phyloP scores from a whole-genome alignment of 2,888 invertebrate species.

The Lepidochrysops patricia region DNA sequence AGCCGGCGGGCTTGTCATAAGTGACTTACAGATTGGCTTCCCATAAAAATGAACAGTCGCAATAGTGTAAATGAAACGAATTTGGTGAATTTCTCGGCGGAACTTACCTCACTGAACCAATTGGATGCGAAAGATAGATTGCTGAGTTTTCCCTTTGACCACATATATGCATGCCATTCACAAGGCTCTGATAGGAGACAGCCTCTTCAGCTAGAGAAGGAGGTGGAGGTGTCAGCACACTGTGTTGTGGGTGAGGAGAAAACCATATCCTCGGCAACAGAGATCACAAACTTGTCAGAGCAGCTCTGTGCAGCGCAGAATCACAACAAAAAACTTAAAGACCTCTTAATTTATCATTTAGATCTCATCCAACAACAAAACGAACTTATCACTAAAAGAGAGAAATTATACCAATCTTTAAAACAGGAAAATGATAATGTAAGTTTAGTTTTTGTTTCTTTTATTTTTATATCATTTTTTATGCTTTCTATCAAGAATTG shows the following conservation, averaged over 20 bases:
- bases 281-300: slow-evolving; percentile 25
- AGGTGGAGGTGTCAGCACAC: slow-evolving; percentile 51
- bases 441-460: slow-evolving; percentile 53
- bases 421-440: slow-evolving; percentile 87
- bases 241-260: slow-evolving; percentile 44
- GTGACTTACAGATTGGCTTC: slow-evolving; percentile 42
- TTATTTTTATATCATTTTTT: slow-evolving; percentile 15
- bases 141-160: slow-evolving; percentile 79
- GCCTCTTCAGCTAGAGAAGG: slow-evolving; percentile 49
- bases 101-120: slow-evolving; percentile 52
- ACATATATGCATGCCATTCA: slow-evolving; percentile 81
- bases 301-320: slow-evolving; percentile 45
- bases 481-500: slow-evolving; percentile 15
- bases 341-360: slow-evolving; percentile 86
- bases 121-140: slow-evolving; percentile 69
- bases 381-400: slow-evolving; percentile 85
- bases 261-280: slow-evolving; percentile 31
- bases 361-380: slow-evolving; percentile 94
- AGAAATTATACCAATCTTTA: slow-evolving; percentile 81
- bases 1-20: slow-evolving; percentile 66
- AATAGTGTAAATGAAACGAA: slow-evolving; percentile 64
- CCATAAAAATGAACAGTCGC: slow-evolving; percentile 69
- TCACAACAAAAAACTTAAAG: slow-evolving; percentile 83
- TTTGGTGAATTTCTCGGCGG: slow-evolving; percentile 65
- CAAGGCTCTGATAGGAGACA: slow-evolving; percentile 47